Evolutionary conservation across 2,888 invertebrate genomes (phyloP).

Genomic region (Podabrus alpinus): DNA sequence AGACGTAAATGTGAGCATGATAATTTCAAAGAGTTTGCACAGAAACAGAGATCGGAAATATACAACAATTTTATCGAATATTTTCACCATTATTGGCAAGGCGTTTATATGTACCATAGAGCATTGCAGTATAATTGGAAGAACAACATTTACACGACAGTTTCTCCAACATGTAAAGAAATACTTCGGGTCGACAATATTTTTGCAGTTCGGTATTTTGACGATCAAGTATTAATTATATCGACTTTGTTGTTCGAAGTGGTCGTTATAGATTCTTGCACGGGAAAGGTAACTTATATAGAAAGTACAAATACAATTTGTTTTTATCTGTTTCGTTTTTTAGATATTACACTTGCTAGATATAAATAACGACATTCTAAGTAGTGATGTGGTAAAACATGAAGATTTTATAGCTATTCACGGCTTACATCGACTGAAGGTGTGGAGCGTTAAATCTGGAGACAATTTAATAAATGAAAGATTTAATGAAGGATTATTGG

Average conservation of each 20-base stretch:
- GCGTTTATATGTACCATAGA: background rate
- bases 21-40: background rate
- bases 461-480: background rate
- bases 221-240: background rate
- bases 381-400: background rate
- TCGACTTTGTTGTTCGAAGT: background rate
- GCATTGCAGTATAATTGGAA: background rate
- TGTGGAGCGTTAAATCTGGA: background rate
- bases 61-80: background rate
- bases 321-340: background rate
- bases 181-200: background rate
- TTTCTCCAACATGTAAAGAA: background rate
- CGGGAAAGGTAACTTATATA: background rate
- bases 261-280: background rate
- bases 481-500: background rate
- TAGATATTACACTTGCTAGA: background rate
- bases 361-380: background rate
- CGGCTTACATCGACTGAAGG: background rate
- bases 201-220: background rate
- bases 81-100: background rate
- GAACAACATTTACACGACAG: background rate
- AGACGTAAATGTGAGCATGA: background rate
- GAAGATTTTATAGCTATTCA: background rate
- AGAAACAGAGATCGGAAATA: background rate
- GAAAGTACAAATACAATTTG: background rate